Evolutionary conservation across 1,140 invertebrate genomes (phyloP), one percentile per base, ranked within the genome.

Genomic region (Papilio aristodemus): DNA sequence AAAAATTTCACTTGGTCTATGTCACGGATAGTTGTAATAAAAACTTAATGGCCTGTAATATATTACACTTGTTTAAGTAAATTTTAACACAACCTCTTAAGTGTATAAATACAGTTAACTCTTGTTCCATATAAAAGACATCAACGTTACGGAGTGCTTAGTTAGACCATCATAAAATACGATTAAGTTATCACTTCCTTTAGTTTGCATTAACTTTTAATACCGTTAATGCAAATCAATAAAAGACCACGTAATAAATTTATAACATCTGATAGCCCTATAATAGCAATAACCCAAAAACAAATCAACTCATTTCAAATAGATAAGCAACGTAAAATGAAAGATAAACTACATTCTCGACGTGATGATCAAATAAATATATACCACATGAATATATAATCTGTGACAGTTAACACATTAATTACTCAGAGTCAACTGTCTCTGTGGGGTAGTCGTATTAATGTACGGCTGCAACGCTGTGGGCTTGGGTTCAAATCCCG

Each of bases 51-150:
- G 6, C 2, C 6, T 3, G 27, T 32, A 32, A 32, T 32, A 32
- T 32, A 32, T 32, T 32, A 32, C 6, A 2, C 6, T 2, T 32
- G 27, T 11, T 54, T 54, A 54, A 54, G 3, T 54, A 11, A 54
- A 54, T 54, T 54, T 3, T 54, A 54, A 22, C 17, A 43, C n/a
- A 43, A 54, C 19, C 10, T 54, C 46, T 54, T 25, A 54, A 54
- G 17, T 6, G 9, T 10, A 32, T 19, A 32, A 6, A 13, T 58
- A 58, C 57, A 58, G 57, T 58, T 58, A 62, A 14, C 7, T 8
- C 14, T 14, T 17, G 36, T 22, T 36, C 32, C 59, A 71, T 79
- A 76, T 64, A 76, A 76, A 78, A 78, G 76, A 78, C 74, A 76
- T 78, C 76, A 78, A 78, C 76, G 76, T 13, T 62, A 59, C 66